phyloP scores from a whole-genome alignment of 2,888 invertebrate species.

The Ganaspis brasiliensis region DNA sequence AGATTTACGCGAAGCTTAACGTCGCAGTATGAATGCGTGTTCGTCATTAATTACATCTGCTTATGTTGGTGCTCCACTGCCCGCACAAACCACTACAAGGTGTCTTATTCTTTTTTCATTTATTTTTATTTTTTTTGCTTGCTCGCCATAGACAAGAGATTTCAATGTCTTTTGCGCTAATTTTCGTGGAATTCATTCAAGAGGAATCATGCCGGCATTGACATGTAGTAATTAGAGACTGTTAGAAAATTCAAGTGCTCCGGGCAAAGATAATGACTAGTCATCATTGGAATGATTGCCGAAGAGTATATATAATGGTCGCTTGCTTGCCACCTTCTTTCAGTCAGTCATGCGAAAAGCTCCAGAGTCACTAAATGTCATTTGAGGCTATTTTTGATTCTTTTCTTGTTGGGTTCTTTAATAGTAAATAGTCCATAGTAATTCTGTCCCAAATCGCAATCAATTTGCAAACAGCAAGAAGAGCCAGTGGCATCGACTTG shows the following conservation, averaged over 20 bases:
- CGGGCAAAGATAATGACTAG: conserved; percentile 45
- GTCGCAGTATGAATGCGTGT: conserved; percentile 20
- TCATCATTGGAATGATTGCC: conserved; percentile 52
- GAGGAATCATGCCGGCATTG: conserved; percentile 7
- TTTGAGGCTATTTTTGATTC: not conserved
- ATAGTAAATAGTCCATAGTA: no score
- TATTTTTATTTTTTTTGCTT: not conserved
- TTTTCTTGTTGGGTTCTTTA: not conserved
- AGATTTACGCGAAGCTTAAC: conserved; percentile 23
- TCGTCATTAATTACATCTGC: conserved; percentile 18
- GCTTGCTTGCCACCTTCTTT: conserved; percentile 55
- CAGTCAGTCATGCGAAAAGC: conserved; percentile 44
- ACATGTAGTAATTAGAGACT: conserved; percentile 36
- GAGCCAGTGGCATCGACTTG: no score
- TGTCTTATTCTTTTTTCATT: not conserved
- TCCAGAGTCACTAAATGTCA: conserved; percentile 34
- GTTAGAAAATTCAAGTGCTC: conserved; percentile 22
- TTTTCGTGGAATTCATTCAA: conserved; percentile 20
- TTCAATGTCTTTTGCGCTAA: not conserved
- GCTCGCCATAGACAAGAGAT: not conserved
- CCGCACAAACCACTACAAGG: not conserved
- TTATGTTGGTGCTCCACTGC: conserved; percentile 3
- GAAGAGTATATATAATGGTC: conserved; percentile 52
- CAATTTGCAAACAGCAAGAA: no score
- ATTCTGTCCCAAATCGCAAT: no score